Evolutionary conservation across 2,888 invertebrate species (phyloP).

Genomic region (Beris morrisii): DNA sequence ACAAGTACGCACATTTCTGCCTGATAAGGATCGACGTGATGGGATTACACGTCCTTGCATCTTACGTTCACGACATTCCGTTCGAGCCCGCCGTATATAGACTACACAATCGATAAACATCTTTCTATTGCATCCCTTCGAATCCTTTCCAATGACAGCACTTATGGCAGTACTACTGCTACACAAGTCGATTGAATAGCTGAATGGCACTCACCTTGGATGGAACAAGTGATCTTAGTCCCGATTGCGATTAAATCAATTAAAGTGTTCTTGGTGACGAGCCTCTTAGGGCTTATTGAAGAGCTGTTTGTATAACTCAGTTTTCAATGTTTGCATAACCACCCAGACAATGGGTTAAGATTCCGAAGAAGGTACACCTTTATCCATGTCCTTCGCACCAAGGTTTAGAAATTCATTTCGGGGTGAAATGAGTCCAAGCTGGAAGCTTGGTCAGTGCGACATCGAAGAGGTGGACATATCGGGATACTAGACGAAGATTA

Average conservation of each 20-base stretch:
- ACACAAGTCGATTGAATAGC: neutral
- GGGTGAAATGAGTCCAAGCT: neutral
- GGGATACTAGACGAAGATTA: neutral
- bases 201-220: neutral
- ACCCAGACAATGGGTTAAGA: conserved; percentile 24
- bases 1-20: conserved; percentile 6
- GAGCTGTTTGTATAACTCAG: conserved; percentile 23
- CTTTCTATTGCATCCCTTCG: no score
- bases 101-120: no score
- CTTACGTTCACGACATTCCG: no score
- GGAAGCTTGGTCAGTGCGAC: neutral
- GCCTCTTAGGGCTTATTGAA: conserved; percentile 20
- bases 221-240: conserved; percentile 8
- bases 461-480: neutral
- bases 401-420: conserved; percentile 4
- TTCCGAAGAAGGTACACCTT: neutral
- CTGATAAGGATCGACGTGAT: conserved; percentile 13
- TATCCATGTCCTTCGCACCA: neutral
- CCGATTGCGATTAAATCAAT: conserved; percentile 29
- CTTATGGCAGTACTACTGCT: no score
- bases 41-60: conserved; percentile 12
- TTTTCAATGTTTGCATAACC: conserved; percentile 24
- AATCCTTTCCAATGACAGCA: no score
- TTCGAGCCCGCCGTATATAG: no score
- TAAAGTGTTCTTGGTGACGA: conserved; percentile 22